These are phyloP conservation scores for Muscicapa comitata DNA, from an alignment of 2,797 vertebrate genomes.

Conservation along the genomic window DNA sequence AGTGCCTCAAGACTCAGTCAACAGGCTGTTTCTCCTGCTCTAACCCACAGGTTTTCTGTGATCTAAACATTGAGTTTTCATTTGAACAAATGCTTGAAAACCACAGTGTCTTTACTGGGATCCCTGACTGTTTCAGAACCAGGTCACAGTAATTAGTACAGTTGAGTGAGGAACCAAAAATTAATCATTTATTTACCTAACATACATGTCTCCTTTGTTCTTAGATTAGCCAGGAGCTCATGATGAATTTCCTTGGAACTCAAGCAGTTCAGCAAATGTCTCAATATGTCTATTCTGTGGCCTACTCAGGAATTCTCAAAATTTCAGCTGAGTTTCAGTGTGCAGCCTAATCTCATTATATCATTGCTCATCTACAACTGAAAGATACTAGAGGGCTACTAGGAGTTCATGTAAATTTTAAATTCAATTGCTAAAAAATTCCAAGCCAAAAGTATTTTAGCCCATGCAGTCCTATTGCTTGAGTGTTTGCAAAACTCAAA, in stretches of 20 bases:
- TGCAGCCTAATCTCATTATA: not conserved
- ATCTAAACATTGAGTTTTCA: not conserved
- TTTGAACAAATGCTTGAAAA: not conserved
- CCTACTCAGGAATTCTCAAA: not conserved
- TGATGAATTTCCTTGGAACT: not conserved
- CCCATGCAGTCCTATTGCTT: not conserved
- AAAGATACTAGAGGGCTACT: not conserved
- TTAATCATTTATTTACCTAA: slow-evolving; percentile 36
- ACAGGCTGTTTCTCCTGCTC: not conserved
- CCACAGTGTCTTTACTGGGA: not conserved
- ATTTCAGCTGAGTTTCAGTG: not conserved
- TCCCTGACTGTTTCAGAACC: not conserved
- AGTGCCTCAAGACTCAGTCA: not conserved
- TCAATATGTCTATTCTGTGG: not conserved
- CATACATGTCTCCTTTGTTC: not conserved
- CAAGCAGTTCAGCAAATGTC: not conserved
- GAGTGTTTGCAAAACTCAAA: not conserved
- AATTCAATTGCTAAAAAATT: not conserved
- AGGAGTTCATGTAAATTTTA: not conserved
- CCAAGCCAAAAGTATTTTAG: not conserved
- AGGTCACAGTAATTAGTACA: not conserved
- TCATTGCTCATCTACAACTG: not conserved
- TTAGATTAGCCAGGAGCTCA: not conserved
- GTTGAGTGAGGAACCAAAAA: not conserved
- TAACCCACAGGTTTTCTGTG: not conserved